Evolutionary conservation across 2,113 vertebrate species (phyloP).

Genomic region (Toxotes chatareus): DNA sequence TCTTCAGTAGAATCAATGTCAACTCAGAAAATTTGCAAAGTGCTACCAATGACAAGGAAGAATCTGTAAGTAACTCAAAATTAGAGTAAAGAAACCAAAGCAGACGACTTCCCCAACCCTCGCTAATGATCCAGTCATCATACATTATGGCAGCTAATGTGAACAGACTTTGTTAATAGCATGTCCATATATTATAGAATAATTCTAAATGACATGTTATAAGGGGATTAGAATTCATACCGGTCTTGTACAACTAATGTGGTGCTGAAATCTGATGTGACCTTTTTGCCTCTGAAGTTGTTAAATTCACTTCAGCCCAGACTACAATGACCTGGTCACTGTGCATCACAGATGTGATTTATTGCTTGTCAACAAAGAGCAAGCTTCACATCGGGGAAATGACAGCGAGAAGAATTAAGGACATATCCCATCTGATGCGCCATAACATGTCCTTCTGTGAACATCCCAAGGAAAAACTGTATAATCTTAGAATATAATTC

Average conservation of each 20-base stretch:
- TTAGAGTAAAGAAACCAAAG: neutral
- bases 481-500: conserved; percentile 49
- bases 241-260: neutral
- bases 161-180: neutral
- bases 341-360: conserved; percentile 37
- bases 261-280: conserved; percentile 11
- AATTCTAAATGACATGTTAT: neutral
- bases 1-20: neutral
- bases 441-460: neutral
- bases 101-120: neutral
- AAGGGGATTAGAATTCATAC: conserved; percentile 4
- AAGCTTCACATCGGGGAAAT: conserved; percentile 2
- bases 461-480: conserved; percentile 19
- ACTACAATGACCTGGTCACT: conserved; percentile 38
- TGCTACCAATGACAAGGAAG: neutral
- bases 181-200: neutral
- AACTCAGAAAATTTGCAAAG: neutral
- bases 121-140: neutral
- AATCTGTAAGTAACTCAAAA: neutral
- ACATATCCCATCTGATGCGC: conserved; percentile 1
- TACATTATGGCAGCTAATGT: neutral
- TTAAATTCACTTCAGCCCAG: conserved; percentile 26
- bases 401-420: conserved; percentile 21
- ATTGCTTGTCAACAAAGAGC: conserved; percentile 47
- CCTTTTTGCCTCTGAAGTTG: conserved; percentile 9